These are phyloP conservation scores for Actinostola sp. DNA, from an alignment of 92 coral and sea anemone genomes.

Conservation along the genomic window DNA sequence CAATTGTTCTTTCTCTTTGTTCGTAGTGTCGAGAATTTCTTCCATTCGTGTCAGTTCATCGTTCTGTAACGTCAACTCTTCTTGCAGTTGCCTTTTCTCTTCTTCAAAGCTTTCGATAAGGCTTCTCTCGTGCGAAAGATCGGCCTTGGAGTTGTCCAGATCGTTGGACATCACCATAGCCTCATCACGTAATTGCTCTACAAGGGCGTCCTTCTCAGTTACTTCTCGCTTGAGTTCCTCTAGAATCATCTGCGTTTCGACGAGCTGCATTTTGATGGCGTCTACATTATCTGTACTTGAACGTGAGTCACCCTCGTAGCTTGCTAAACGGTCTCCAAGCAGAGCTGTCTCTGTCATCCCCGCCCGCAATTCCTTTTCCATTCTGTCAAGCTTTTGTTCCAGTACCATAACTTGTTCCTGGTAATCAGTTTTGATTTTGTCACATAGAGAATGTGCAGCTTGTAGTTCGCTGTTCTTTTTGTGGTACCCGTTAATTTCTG, in stretches of 20 bases:
- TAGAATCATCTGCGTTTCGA: constrained; percentile 79
- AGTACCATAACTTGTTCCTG: constrained; percentile 80
- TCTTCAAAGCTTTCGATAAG: constrained; percentile 77
- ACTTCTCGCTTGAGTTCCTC: constrained; percentile 81
- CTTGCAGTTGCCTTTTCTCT: constrained; percentile 77
- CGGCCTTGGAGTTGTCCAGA: constrained; percentile 76
- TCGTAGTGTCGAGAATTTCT: constrained; percentile 62
- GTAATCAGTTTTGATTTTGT: constrained; percentile 77
- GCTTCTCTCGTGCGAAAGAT: constrained; percentile 67
- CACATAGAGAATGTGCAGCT: constrained; percentile 81
- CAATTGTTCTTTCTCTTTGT: constrained; percentile 72
- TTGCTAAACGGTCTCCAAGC: constrained; percentile 63
- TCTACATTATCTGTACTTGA: constrained; percentile 73
- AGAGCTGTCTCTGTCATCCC: constrained; percentile 65
- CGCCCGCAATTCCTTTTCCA: constrained; percentile 76
- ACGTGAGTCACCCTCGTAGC: constrained; percentile 66
- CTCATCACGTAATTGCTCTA: constrained; percentile 82
- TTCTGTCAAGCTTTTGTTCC: constrained; percentile 69
- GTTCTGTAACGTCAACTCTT: constrained; percentile 67
- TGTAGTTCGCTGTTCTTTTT: constrained; percentile 89
- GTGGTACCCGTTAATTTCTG: constrained; percentile 81
- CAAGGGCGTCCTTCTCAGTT: constrained; percentile 80
- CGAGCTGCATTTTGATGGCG: constrained; percentile 81
- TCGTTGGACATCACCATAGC: constrained; percentile 73
- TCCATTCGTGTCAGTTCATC: constrained; percentile 79